These are phyloP conservation scores for Aquatica leii DNA, from an alignment of 2,888 invertebrate species.

Conservation along the genomic window DNA sequence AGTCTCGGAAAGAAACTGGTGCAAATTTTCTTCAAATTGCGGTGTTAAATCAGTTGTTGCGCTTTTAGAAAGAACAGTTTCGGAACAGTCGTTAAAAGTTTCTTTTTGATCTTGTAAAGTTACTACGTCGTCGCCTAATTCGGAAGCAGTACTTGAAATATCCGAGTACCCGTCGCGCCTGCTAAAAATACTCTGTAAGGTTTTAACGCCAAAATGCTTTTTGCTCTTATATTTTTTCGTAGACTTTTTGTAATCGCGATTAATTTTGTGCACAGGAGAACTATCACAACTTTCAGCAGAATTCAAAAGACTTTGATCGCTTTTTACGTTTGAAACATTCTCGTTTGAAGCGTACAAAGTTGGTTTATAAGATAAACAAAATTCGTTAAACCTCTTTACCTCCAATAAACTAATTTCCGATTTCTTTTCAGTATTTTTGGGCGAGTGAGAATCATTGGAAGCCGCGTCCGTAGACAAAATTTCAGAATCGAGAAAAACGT, in stretches of 20 bases:
- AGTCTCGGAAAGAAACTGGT: constrained; percentile 58
- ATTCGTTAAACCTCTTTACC: constrained; percentile 46
- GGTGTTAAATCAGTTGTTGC: constrained; percentile 52
- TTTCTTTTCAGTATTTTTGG: constrained; percentile 42
- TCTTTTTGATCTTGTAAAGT: too few relatives aligned
- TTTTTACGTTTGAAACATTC: constrained; percentile 58
- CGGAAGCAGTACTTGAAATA: constrained; percentile 59
- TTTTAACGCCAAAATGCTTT: constrained; percentile 64
- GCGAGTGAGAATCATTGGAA: constrained; percentile 61
- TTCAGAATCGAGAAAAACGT: constrained; percentile 60
- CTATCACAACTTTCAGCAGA: constrained; percentile 61
- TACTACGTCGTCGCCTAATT: constrained; percentile 52
- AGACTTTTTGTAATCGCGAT: constrained; percentile 61
- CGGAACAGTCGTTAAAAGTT: not conserved
- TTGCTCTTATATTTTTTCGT: constrained; percentile 62
- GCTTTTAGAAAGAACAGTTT: not conserved
- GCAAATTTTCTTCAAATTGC: constrained; percentile 60
- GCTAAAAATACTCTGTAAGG: constrained; percentile 60
- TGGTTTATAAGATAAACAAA: constrained; percentile 43
- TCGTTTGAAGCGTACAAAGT: constrained; percentile 54
- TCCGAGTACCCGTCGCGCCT: constrained; percentile 60
- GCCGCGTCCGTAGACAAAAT: constrained; percentile 58
- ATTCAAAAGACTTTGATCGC: constrained; percentile 59
- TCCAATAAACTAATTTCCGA: constrained; percentile 36
- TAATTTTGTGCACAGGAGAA: constrained; percentile 66